phyloP scores from a whole-genome alignment of 1,140 invertebrate genomes.

The Drosophila orosa region DNA sequence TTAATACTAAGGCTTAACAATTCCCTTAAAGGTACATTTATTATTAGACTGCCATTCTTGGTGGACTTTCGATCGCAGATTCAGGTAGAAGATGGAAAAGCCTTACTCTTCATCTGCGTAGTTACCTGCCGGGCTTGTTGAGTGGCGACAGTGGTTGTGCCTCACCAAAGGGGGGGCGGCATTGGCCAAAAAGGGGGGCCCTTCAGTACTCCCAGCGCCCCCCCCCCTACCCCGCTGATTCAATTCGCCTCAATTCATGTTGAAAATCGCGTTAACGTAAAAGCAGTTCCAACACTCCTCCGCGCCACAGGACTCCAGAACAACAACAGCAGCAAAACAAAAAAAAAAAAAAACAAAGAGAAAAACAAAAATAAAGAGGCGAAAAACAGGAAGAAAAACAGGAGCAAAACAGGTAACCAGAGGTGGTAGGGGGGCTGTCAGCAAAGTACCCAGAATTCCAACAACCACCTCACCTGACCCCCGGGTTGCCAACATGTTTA shows the following conservation, averaged over 20 bases:
- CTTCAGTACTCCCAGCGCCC: neutral
- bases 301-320: slow-evolving; percentile 7
- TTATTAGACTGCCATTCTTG: neutral
- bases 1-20: too few relatives aligned
- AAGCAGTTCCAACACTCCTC: slow-evolving; percentile 32
- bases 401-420: slow-evolving; percentile 12
- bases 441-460: slow-evolving; percentile 21
- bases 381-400: slow-evolving; percentile 20
- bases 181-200: neutral
- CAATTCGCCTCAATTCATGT: slow-evolving; percentile 64
- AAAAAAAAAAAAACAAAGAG: neutral
- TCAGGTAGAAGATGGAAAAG: neutral
- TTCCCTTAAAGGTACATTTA: too few relatives aligned
- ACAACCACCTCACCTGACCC: slow-evolving; percentile 9
- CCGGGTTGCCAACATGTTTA: slow-evolving; percentile 32
- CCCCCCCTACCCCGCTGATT: slow-evolving; percentile 33
- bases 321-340: neutral
- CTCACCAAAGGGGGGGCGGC: neutral
- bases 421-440: slow-evolving; percentile 7
- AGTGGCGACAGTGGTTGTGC: slow-evolving; percentile 10
- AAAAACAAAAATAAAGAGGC: slow-evolving; percentile 9
- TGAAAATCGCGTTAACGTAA: slow-evolving; percentile 64
- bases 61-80: neutral
- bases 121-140: slow-evolving; percentile 13
- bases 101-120: slow-evolving; percentile 11